Conservation (phyloP, 2,797 vertebrate genomes). For the Threskiornis aethiopicus region DNA sequence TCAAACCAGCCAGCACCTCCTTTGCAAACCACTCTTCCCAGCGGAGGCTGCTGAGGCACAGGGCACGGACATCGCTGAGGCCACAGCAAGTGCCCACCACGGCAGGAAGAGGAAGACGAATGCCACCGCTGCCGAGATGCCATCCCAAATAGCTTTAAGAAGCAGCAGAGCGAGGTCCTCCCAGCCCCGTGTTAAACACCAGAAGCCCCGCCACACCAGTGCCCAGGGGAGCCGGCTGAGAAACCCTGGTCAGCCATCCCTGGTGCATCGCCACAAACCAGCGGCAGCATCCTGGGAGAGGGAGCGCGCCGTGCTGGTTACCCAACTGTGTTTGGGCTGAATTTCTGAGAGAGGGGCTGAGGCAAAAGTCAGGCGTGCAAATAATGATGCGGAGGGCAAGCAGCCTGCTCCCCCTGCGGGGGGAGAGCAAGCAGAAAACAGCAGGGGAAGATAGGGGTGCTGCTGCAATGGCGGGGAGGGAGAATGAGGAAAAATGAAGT, state of each 20-base stretch:
- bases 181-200: not conserved
- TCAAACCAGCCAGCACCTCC: not conserved
- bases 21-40: not conserved
- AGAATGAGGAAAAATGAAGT: not conserved
- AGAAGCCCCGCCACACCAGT: accelerated
- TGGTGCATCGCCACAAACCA: not conserved
- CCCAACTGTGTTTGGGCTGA: not conserved
- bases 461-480: not conserved
- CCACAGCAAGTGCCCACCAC: accelerated
- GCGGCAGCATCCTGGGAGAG: not conserved
- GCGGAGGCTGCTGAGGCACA: not conserved
- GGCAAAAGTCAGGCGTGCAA: not conserved
- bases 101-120: not conserved
- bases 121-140: accelerated
- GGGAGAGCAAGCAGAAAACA: not conserved
- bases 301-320: not conserved
- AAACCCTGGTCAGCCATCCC: not conserved
- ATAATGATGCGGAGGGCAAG: not conserved
- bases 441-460: not conserved
- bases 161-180: not conserved
- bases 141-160: not conserved
- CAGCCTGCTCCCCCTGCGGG: not conserved
- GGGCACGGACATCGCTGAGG: accelerated
- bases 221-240: not conserved
- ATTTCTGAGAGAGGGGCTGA: not conserved